Percentiles rank a stretch among this genome's conserved stretches.
phyloP scores from a whole-genome alignment of 2,888 invertebrate species.

The Crocallis elinguaria region DNA sequence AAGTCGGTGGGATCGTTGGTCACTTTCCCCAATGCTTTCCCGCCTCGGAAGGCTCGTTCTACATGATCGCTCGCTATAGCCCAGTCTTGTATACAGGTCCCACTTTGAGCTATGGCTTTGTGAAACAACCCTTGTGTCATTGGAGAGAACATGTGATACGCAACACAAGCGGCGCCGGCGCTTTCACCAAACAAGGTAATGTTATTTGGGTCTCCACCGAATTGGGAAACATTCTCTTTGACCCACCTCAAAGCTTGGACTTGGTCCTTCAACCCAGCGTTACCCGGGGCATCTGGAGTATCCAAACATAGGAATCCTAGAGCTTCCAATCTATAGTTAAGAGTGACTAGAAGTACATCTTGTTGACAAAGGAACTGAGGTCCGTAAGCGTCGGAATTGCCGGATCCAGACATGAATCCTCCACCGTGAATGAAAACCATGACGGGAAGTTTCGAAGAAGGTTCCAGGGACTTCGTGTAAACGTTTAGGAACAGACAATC shows the following conservation, averaged over 20 bases:
- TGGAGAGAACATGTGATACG: slow-evolving; percentile 67
- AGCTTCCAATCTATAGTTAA: slow-evolving; percentile 67
- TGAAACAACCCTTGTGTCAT: slow-evolving; percentile 70
- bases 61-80: slow-evolving; percentile 44
- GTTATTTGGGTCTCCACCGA: slow-evolving; percentile 65
- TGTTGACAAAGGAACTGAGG: slow-evolving; percentile 68
- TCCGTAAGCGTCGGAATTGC: slow-evolving; percentile 58
- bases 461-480: slow-evolving; percentile 52
- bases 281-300: slow-evolving; percentile 63
- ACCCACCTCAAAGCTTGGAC: slow-evolving; percentile 63
- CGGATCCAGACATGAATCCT: slow-evolving; percentile 64
- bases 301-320: slow-evolving; percentile 57
- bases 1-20: slow-evolving; percentile 53
- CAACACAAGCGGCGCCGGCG: slow-evolving; percentile 66
- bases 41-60: slow-evolving; percentile 59
- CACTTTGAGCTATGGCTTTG: slow-evolving; percentile 72
- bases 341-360: slow-evolving; percentile 69
- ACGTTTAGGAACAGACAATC: slow-evolving; percentile 68
- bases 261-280: slow-evolving; percentile 71
- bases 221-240: slow-evolving; percentile 57
- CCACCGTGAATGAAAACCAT: slow-evolving; percentile 77
- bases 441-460: slow-evolving; percentile 52
- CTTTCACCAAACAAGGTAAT: slow-evolving; percentile 74
- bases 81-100: slow-evolving; percentile 61
- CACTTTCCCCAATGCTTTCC: slow-evolving; percentile 59